A percentile compares a stretch with the other conserved stretches of the same genome.
Evolutionary conservation across 2,888 invertebrate genomes (phyloP).

Genomic region (Cephonodes hylas): DNA sequence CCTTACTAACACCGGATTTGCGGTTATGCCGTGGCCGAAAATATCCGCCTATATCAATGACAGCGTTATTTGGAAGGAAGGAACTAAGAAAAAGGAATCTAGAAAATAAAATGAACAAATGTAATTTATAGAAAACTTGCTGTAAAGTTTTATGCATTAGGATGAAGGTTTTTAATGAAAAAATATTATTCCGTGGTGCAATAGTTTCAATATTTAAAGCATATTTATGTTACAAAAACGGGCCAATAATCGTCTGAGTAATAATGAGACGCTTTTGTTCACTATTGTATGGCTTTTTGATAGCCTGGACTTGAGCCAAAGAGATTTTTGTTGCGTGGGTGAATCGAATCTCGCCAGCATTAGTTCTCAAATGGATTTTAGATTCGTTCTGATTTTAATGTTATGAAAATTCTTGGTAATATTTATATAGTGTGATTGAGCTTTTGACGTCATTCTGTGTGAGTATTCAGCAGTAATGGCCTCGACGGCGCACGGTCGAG

Average conservation of each 20-base stretch:
- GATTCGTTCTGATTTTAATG: background rate
- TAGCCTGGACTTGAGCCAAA: constrained; percentile 62
- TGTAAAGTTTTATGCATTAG: no score
- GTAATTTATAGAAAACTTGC: no score
- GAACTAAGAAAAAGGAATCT: no score
- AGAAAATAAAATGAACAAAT: no score
- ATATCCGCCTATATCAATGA: background rate
- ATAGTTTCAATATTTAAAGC: no score
- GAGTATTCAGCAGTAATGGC: no score
- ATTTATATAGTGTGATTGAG: background rate
- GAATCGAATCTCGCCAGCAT: constrained; percentile 21
- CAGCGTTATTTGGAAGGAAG: background rate
- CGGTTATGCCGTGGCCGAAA: background rate
- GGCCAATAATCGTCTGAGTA: constrained; percentile 10
- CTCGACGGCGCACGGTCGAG: no score
- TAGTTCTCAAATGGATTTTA: background rate
- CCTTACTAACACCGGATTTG: background rate
- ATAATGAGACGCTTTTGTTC: constrained; percentile 19
- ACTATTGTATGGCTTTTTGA: constrained; percentile 58
- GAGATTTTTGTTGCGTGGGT: constrained; percentile 36
- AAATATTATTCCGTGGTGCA: no score
- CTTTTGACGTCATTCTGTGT: background rate
- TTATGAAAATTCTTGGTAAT: background rate
- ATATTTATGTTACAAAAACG: no score
- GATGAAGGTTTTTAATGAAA: no score